These are phyloP conservation scores for Pinna nobilis DNA, from an alignment of 1,140 invertebrate species.

Conservation along the genomic window DNA sequence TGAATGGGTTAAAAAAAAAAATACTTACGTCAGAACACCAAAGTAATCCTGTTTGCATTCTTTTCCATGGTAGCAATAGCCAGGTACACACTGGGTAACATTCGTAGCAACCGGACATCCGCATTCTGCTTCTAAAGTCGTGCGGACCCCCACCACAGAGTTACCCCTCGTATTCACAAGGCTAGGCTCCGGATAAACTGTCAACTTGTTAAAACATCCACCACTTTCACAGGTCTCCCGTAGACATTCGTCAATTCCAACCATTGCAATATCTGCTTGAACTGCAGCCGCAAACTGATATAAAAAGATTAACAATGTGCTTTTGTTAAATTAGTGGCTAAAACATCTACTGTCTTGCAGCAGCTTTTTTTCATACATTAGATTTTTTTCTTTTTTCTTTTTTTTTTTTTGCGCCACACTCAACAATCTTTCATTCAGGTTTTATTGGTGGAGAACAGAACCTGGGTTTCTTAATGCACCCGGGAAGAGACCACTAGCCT, in stretches of 20 bases:
- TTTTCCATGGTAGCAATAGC: conserved; percentile 95
- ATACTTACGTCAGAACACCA: conserved; percentile 83
- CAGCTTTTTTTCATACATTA: too few relatives aligned
- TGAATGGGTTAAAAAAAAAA: too few relatives aligned
- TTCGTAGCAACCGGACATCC: conserved; percentile 52
- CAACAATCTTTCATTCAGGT: too few relatives aligned
- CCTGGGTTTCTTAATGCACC: too few relatives aligned
- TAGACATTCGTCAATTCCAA: conserved; percentile 97
- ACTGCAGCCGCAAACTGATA: too few relatives aligned
- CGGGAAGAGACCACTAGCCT: too few relatives aligned
- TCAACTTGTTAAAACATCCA: conserved; percentile 92
- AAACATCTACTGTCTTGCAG: too few relatives aligned
- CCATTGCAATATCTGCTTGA: conserved; percentile 97
- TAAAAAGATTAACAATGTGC: too few relatives aligned
- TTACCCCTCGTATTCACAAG: conserved; percentile 98
- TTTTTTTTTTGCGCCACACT: too few relatives aligned
- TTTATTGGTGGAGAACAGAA: too few relatives aligned
- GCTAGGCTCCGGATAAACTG: conserved; percentile 85
- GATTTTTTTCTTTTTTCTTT: too few relatives aligned
- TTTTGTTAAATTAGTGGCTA: too few relatives aligned
- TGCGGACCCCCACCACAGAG: conserved; percentile 93
- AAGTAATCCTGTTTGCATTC: conserved; percentile 85
- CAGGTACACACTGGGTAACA: conserved; percentile 84
- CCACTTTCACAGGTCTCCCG: conserved; percentile 90
- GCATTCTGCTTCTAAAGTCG: conserved; percentile 91